A percentile compares a stretch with the other conserved stretches of the same genome.
Evolutionary conservation across 2,888 invertebrate species (phyloP).

Genomic region (Caradrina clavipalpis): DNA sequence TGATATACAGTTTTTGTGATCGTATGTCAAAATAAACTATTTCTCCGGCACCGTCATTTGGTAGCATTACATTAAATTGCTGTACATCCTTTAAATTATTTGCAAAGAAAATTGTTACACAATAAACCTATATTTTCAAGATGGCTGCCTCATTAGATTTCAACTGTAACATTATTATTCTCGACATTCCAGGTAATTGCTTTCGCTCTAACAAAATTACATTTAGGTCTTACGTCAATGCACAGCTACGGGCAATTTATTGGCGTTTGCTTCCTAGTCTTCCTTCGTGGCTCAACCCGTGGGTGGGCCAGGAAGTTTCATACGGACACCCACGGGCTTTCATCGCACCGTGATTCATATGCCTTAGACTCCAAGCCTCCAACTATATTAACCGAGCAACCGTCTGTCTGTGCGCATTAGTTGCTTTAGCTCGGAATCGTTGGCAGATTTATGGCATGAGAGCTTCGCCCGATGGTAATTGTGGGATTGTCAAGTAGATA

Average conservation of each 20-base stretch:
- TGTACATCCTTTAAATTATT: neutral
- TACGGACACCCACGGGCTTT: conserved; percentile 84
- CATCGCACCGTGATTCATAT: conserved; percentile 86
- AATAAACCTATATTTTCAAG: conserved; percentile 47
- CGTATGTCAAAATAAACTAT: neutral
- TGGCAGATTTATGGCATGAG: conserved; percentile 71
- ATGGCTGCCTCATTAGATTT: conserved; percentile 35
- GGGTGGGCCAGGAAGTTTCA: conserved; percentile 87
- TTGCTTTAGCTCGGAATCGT: conserved; percentile 66
- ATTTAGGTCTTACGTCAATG: conserved; percentile 61
- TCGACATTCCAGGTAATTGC: conserved; percentile 56
- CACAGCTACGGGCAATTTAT: conserved; percentile 57
- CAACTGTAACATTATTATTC: conserved; percentile 53
- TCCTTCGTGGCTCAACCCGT: conserved; percentile 72
- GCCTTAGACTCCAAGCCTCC: conserved; percentile 56
- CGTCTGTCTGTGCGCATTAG: conserved; percentile 74
- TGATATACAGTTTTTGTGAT: too few relatives aligned
- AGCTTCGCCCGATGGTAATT: conserved; percentile 53
- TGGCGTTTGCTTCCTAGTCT: conserved; percentile 68
- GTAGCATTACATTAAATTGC: neutral
- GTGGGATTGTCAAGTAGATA: conserved; percentile 38
- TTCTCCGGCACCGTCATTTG: neutral
- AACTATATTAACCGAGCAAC: conserved; percentile 68
- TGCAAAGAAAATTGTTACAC: conserved; percentile 11
- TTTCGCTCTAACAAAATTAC: conserved; percentile 51